Base-by-base conservation (phyloP, 2,888 invertebrate species). In the Protodeltote pygarga region DNA sequence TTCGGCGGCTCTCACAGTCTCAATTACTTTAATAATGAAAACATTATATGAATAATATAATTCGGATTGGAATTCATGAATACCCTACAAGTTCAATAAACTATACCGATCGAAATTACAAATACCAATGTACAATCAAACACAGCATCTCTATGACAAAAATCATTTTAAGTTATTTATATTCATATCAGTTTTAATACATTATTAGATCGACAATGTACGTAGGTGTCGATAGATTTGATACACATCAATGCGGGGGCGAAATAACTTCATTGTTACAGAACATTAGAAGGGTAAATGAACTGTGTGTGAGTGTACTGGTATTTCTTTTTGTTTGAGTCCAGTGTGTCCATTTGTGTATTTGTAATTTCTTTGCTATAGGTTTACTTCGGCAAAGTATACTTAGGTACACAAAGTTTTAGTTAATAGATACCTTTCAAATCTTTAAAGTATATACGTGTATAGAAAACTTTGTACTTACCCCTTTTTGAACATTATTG, bases 181-280 rank as follows among this genome's bases (percentile, higher is more conserved):
- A 69, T 71, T 64, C 58, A 57, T 68, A 70, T 64, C 65, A 59
- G 48, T 46, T 51, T 61, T 69, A 63, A 74, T 73, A 58, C 70
- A 75, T 78, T 78, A 77, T 80, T 71, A 68, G 50, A 53, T 34
- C 34, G 46, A 51, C 66, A 58, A 45, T 50, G 35, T 38, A 62
- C 73, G 89, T 87, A 84, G 87, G 88, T 82, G 87, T 83, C 75
- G 73, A 81, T 79, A 75, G 76, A 81, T 83, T 73, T 75, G 78
- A 75, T 79, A 75, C 54, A 64, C 69, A 77, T 71, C 70, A 63
- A 60, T 73, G 82, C 73, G 85, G 81, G 79, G 85, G 85, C 79
- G 84, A 64, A 71, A 79, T 79, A 68, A 71, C 75, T 73, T 77
- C 70, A 79, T 83, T 73, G 76, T 81, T 72, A 61, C 61, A 66